Base-by-base conservation (phyloP, 2,797 vertebrate species). In the Epinephelus coioides region DNA sequence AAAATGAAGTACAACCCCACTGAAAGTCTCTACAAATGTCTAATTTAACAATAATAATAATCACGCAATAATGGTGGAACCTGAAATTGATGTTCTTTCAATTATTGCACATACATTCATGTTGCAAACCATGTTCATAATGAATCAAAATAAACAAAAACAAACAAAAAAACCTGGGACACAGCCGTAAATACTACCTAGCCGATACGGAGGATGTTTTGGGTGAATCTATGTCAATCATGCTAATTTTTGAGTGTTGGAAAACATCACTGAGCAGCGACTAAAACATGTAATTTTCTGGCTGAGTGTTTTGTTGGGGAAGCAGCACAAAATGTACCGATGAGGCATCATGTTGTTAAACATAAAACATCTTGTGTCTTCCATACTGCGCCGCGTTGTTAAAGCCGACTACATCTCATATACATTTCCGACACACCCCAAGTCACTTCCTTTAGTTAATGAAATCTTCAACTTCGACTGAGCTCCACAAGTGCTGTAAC, bases 401-500 rank as follows among this genome's bases (percentile, higher is more conserved):
- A 18, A 38, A 25, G 12, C 6, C 2, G 7, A 34, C 34, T 68
- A 6, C 19, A 38, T 68, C 18, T 43, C 18, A 25, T 34, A 47
- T 53, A 25, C 62, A 13, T 79, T 55, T 56, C 8, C n/a, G 44
- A 12, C 19, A 25, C 21, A 50, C 34, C 59, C 14, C 30, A 1
- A 57, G 63, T 57, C 21, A 1, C 2, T 77, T 63, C 34, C 4
- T 30, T 65, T 63, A 50, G 49, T 80, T 61, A 82, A 86, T 78
- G 55, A 78, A 89, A 83, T 85, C 55, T 78, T 69, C 44, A 76
- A 25, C 71, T 76, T 9, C 0, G 6, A 69, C n/a, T 51, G 15
- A 74, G 62, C 69, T 80, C 67, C 27, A 77, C 79, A 78, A 81
- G 75, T 83, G 65, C 50, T 62, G 66, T 21, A 78, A 62, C 82